phyloP scores from a whole-genome alignment of 1,140 invertebrate genomes.

The Dreissena polymorpha region DNA sequence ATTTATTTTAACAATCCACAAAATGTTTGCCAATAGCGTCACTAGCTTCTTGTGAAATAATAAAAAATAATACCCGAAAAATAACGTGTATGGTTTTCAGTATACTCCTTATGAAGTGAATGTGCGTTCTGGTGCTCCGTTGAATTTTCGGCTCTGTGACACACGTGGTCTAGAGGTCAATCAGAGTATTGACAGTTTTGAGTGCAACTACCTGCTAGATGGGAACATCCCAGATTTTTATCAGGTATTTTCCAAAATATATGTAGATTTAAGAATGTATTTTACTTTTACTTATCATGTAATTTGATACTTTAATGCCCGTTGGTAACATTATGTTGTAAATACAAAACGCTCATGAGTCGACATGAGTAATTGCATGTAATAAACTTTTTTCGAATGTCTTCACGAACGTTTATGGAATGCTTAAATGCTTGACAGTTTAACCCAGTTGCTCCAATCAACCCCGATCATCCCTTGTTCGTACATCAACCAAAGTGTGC shows the following conservation, averaged over 20 bases:
- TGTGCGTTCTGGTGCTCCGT: slow-evolving; percentile 6
- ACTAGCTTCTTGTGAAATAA: no score
- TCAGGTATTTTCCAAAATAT: slow-evolving; percentile 18
- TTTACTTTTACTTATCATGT: not conserved
- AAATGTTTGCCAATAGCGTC: no score
- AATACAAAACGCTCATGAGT: not conserved
- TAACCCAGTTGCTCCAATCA: slow-evolving; percentile 35
- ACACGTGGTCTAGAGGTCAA: slow-evolving; percentile 59
- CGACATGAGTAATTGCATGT: not conserved
- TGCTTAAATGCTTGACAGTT: slow-evolving; percentile 12
- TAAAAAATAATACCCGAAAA: no score
- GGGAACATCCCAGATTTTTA: slow-evolving; percentile 58
- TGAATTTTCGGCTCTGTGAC: slow-evolving; percentile 63
- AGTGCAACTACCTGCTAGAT: slow-evolving; percentile 52
- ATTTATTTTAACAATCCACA: no score
- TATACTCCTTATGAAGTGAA: slow-evolving; percentile 17
- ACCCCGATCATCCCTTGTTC: slow-evolving; percentile 17
- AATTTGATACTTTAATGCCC: slow-evolving; percentile 1
- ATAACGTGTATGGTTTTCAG: not conserved
- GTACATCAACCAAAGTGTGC: slow-evolving; percentile 11
- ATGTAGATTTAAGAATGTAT: not conserved
- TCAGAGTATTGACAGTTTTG: slow-evolving; percentile 51
- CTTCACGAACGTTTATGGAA: no score
- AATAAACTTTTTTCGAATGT: no score
- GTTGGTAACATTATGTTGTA: not conserved